Evolutionary conservation across 2,888 invertebrate species (phyloP).

Genomic region (Metellina segmentata): DNA sequence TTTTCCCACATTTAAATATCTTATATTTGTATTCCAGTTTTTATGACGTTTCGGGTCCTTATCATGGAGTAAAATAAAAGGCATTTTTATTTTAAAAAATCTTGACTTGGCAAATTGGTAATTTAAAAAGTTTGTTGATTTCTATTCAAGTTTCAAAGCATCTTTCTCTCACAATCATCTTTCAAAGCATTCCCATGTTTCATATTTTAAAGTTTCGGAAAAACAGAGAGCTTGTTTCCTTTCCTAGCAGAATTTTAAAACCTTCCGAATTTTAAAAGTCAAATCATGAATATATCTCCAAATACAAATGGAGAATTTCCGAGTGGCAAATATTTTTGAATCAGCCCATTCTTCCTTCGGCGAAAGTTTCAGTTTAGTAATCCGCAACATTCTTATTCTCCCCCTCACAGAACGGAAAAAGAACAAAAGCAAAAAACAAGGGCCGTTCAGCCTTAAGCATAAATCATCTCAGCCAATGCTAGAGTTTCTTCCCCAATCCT

Average conservation of each 20-base stretch:
- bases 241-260: neutral
- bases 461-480: slow-evolving; percentile 22
- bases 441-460: neutral
- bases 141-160: too few species aligned
- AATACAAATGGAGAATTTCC: slow-evolving; percentile 50
- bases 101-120: too few species aligned
- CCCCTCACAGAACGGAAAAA: neutral
- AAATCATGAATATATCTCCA: slow-evolving; percentile 13
- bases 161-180: too few species aligned
- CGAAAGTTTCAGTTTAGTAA: slow-evolving; percentile 3
- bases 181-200: too few species aligned
- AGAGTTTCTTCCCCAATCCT: slow-evolving; percentile 14
- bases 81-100: too few species aligned
- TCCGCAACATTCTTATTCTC: neutral
- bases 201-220: too few species aligned
- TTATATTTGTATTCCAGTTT: too few species aligned
- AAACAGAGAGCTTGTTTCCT: neutral
- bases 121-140: too few species aligned
- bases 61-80: too few species aligned
- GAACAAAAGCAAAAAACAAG: neutral
- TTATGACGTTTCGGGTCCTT: too few species aligned
- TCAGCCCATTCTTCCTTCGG: slow-evolving; percentile 5
- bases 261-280: slow-evolving; percentile 22
- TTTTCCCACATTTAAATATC: too few species aligned
- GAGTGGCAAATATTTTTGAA: slow-evolving; percentile 28